Base-by-base conservation (phyloP, 2,797 vertebrate genomes). In the Acrossocheilus wenchowensis region DNA sequence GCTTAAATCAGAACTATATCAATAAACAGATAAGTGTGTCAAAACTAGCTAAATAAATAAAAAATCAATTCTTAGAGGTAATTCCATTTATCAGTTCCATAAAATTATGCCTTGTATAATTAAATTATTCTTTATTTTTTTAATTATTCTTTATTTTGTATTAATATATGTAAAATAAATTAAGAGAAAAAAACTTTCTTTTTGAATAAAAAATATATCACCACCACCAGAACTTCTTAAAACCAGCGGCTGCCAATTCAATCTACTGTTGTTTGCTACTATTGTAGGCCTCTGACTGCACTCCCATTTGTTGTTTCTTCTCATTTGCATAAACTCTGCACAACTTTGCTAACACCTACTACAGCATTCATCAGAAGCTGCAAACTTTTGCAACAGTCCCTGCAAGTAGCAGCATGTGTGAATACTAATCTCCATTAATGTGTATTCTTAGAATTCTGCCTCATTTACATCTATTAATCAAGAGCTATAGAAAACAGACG, bases 401-500 rank as follows among this genome's bases (percentile, higher is more conserved):
- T 57, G 52, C 39, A 10, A 54, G 30, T 12, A 39, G 45, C 19
- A 69, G 45, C 80, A 52, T 69, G 30, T 5, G 12, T 36, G 26
- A 81, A 50, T 52, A 5, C 54, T 73, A 45, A 62, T 45, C 41
- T 30, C 19, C 69, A 50, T 45, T 74, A 69, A 52, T 45, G 17
- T 83, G n/a, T 62, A 23, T 19, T 60, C 36, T 57, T 43, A 52
- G 50, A 39, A 72, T 74, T 74, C 52, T 62, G 11, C 26, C 39
- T 68, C 6, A 77, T 79, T 85, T 62, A 72, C 77, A 62, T 74
- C 19, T 23, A 66, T 52, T 75, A 74, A 86, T 66, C n/a, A 74
- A 66, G 6, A 72, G 8, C 69, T 52, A 66, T 66, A 26, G 41
- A 30, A 66, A 81, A 48, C 68, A 73, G 52, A 72, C 79, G 45